Conservation (phyloP, 2,797 vertebrate genomes). For the Ctenopoma kingsleyae region DNA sequence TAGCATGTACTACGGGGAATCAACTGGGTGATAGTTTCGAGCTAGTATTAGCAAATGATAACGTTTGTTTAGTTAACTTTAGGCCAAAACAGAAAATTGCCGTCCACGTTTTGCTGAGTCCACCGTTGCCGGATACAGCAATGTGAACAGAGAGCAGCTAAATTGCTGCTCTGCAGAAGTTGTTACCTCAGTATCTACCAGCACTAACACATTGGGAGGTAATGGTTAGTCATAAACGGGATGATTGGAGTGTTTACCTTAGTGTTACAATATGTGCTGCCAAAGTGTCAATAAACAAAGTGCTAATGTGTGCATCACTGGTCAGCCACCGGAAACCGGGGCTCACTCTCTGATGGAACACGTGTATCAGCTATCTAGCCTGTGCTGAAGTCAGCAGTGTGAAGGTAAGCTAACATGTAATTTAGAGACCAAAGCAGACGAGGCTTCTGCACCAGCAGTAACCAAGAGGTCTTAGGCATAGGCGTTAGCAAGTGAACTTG, state of each 20-base stretch:
- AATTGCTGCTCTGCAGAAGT: conserved; percentile 5
- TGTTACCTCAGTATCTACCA: background rate
- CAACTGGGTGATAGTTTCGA: background rate
- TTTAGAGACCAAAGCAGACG: conserved; percentile 68
- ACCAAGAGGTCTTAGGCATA: conserved; percentile 38
- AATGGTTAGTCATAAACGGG: background rate
- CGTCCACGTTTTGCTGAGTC: conserved; percentile 39
- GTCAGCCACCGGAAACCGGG: conserved; percentile 78
- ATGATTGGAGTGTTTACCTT: conserved; percentile 6
- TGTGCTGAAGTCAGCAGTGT: conserved; percentile 77
- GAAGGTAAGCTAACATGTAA: conserved; percentile 77
- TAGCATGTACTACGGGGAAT: conserved; percentile 22
- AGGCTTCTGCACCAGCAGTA: conserved; percentile 40
- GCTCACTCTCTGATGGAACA: conserved; percentile 76
- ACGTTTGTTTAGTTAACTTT: conserved; percentile 7
- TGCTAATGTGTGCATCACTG: conserved; percentile 61
- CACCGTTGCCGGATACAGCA: conserved; percentile 16
- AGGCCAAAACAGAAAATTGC: conserved; percentile 20
- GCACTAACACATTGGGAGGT: background rate
- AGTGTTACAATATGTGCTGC: conserved; percentile 19
- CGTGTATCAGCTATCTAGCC: conserved; percentile 80
- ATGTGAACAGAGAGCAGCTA: conserved; percentile 3
- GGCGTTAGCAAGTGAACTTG: conserved; percentile 43
- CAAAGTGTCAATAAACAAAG: conserved; percentile 46
- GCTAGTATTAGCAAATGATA: conserved; percentile 6